Evolutionary conservation across 2,113 vertebrate species (phyloP).

Genomic region (Phalacrocorax brasilianus): DNA sequence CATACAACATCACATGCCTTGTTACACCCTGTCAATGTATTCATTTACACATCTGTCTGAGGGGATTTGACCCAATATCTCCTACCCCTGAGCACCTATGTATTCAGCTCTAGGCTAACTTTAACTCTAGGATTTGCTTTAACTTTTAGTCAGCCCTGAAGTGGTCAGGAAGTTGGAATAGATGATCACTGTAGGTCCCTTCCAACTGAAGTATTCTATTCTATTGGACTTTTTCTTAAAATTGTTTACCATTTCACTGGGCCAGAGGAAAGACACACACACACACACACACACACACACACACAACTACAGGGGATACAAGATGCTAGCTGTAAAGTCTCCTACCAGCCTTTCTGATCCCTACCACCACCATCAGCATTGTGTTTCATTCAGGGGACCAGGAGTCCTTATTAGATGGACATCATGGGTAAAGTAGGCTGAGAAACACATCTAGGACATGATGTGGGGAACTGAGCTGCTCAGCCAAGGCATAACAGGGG

Average conservation of each 20-base stretch:
- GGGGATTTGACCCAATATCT: not conserved
- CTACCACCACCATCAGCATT: not conserved
- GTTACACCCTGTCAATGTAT: not conserved
- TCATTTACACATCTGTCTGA: not conserved
- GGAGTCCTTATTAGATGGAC: not conserved
- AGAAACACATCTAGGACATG: not conserved
- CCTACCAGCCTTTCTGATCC: not conserved
- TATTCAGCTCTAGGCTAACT: not conserved
- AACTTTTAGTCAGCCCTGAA: not conserved
- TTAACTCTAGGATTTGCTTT: not conserved
- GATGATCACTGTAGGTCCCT: not conserved
- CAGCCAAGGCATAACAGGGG: accelerated
- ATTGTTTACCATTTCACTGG: not conserved
- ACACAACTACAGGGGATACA: not conserved
- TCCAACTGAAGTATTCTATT: not conserved
- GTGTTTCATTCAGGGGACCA: not conserved
- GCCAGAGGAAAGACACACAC: not conserved
- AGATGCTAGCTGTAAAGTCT: not conserved
- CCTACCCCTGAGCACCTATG: not conserved
- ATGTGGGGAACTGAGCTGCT: not conserved
- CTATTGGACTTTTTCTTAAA: not conserved
- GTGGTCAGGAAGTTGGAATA: not conserved
- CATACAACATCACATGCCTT: not conserved
- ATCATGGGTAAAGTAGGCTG: not conserved
- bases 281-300: too few species aligned